These are phyloP conservation scores for Saccostrea glomerata DNA, from an alignment of 1,140 invertebrate genomes.

Conservation along the genomic window DNA sequence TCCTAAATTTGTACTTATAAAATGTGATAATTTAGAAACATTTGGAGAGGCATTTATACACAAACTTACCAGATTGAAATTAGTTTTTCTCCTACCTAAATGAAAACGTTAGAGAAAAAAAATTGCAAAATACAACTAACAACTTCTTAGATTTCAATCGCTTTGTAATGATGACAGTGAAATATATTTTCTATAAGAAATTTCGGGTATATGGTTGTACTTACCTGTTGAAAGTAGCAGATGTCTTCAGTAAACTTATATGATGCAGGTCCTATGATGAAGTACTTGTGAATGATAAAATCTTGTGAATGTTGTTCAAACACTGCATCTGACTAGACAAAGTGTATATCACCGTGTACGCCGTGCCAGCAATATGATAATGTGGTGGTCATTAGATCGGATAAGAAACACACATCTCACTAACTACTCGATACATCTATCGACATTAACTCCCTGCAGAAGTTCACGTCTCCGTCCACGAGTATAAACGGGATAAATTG, in stretches of 20 bases:
- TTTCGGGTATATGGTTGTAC: neutral
- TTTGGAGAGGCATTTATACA: too few relatives aligned
- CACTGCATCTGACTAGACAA: neutral
- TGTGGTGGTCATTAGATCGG: neutral
- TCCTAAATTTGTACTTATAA: too few relatives aligned
- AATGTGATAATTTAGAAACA: too few relatives aligned
- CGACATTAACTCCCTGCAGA: neutral
- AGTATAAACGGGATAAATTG: constrained; percentile 21
- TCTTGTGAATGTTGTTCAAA: neutral
- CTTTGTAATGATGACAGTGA: too few relatives aligned
- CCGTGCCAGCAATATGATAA: constrained; percentile 1
- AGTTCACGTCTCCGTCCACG: neutral
- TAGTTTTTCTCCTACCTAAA: too few relatives aligned
- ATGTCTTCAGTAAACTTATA: neutral
- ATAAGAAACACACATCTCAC: constrained; percentile 22
- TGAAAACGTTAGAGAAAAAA: too few relatives aligned
- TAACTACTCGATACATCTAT: neutral
- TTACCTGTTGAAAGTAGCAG: neutral
- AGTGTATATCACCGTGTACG: neutral
- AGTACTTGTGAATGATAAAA: neutral
- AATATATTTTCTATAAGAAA: too few relatives aligned
- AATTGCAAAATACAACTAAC: too few relatives aligned
- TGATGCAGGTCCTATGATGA: neutral
- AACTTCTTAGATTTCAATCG: too few relatives aligned
- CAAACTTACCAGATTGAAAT: too few relatives aligned